Base-by-base conservation (phyloP, 2,113 vertebrate genomes). In the Dasyurus viverrinus region DNA sequence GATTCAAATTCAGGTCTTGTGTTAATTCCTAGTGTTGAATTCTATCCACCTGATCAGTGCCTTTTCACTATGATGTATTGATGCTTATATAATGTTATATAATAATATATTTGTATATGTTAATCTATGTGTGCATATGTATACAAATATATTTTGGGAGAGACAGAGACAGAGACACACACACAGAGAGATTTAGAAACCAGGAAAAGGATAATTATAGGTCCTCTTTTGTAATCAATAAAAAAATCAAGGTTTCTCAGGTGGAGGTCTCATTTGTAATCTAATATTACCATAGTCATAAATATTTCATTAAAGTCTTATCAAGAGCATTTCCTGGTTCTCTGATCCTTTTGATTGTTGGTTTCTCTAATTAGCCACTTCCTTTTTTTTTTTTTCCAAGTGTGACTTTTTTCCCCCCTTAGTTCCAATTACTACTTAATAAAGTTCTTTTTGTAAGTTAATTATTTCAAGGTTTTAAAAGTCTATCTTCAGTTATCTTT, bases 291-390 rank as follows among this genome's bases (percentile, higher is more conserved):
- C 92, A 53, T 54, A n/a, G 48, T 30, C 94, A 95, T 84, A 84
- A 84, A 84, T 11, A 11, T n/a, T n/a, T 25, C 55, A 42, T 94
- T 92, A 94, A 95, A 3, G 95, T 8, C 3, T 19, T 92, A 95
- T 57, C 93, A 91, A 95, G 54, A 1, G 36, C 53, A 27, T 94
- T 68, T 95, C 94, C 55, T 95, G 55, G 11, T 76, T 94, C 97
- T 97, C 54, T 92, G 57, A 25, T 92, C 54, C 24, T 89, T 90
- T 68, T 22, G 1, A 93, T 92, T 95, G 97, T 97, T 76, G 92
- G 97, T 98, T 97, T 54, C 96, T 94, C 26, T 54, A 30, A 48
- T 54, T 97, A 96, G 96, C 92, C 52, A 91, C 55, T 98, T 98
- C n/a, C 55, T 48, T 54, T 95, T 76, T 68, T 54, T 95, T 76